phyloP scores from a whole-genome alignment of 2,797 vertebrate species.

The Myotis myotis region DNA sequence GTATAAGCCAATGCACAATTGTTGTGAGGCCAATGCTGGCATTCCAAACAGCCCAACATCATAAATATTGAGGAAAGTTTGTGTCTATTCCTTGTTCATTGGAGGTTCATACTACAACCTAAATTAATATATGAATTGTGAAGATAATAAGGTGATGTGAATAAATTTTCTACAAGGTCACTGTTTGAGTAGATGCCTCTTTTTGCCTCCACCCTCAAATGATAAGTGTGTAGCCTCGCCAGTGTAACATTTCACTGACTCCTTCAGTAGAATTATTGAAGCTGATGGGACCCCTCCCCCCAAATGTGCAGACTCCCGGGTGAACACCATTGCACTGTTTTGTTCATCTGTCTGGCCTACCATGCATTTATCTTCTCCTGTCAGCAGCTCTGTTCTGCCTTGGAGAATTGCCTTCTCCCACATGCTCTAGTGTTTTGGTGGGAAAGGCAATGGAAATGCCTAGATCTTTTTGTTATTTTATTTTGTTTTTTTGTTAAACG shows the following conservation, averaged over 20 bases:
- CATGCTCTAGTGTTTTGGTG: neutral
- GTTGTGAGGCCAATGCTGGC: neutral
- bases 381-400: neutral
- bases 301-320: neutral
- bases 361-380: neutral
- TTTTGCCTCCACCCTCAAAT: neutral
- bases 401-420: neutral
- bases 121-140: neutral
- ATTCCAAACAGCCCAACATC: neutral
- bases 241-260: neutral
- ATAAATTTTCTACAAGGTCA: neutral
- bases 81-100: neutral
- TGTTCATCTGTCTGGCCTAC: neutral
- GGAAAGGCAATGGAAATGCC: neutral
- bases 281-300: neutral
- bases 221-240: neutral
- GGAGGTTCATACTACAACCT: neutral
- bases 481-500: neutral
- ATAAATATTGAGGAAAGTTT: neutral
- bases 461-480: neutral
- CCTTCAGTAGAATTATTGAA: neutral
- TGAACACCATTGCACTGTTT: neutral
- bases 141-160: neutral
- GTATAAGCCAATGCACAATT: neutral
- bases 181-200: neutral